phyloP scores from a whole-genome alignment of 2,113 vertebrate species.

The Alosa alosa region DNA sequence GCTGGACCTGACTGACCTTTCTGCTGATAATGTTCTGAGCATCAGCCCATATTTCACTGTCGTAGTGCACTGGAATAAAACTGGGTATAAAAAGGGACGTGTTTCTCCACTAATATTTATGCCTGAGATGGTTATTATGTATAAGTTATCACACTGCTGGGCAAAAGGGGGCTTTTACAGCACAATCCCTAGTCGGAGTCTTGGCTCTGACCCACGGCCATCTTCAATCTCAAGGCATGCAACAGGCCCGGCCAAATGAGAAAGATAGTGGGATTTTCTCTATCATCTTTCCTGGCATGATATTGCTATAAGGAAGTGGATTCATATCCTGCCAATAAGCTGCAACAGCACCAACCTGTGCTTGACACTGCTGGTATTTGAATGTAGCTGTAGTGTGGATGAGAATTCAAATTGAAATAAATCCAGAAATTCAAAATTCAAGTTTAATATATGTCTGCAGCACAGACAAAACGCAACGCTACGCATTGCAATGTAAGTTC shows the following conservation, averaged over 20 bases:
- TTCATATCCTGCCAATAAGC: neutral
- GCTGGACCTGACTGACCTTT: slow-evolving; percentile 8
- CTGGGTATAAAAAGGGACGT: neutral
- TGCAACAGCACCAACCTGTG: neutral
- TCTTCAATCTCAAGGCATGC: neutral
- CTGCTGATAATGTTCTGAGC: slow-evolving; percentile 30
- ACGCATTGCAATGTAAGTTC: too few relatives aligned
- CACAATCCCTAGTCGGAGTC: neutral
- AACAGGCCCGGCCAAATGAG: neutral
- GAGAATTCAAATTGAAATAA: neutral
- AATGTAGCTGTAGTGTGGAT: neutral
- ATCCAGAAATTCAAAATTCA: too few relatives aligned
- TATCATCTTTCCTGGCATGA: neutral
- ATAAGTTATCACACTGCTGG: slow-evolving; percentile 10
- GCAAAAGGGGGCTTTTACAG: neutral
- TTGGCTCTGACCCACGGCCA: neutral
- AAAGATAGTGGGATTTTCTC: neutral
- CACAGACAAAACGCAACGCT: too few relatives aligned
- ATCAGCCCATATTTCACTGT: slow-evolving; percentile 21
- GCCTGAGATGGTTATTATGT: neutral
- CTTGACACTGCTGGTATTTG: neutral
- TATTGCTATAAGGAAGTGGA: neutral
- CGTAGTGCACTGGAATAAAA: neutral
- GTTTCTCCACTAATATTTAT: slow-evolving; percentile 14
- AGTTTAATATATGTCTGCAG: too few relatives aligned